These are phyloP conservation scores for Plebejus melissa DNA, from an alignment of 2,888 invertebrate genomes.

Conservation along the genomic window DNA sequence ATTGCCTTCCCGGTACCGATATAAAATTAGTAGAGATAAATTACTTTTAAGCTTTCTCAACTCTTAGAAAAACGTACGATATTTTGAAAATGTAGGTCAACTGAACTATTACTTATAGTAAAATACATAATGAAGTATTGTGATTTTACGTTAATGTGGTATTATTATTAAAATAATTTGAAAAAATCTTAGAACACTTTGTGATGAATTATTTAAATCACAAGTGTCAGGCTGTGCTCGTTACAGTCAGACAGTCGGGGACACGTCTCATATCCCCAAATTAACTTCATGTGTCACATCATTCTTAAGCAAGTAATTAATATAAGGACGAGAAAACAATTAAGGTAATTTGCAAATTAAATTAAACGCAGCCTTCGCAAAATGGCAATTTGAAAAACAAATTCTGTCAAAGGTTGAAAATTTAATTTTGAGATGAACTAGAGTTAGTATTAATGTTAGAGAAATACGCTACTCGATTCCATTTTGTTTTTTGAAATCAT, in stretches of 20 bases:
- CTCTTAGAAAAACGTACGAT: too few species aligned
- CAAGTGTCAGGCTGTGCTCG: slow-evolving; percentile 16
- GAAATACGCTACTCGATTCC: neutral
- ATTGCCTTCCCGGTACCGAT: too few species aligned
- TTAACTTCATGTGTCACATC: slow-evolving; percentile 29
- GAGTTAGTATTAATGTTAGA: neutral
- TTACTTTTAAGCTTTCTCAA: too few species aligned
- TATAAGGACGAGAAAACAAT: slow-evolving; percentile 31
- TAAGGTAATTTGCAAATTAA: slow-evolving; percentile 29
- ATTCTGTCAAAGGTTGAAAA: slow-evolving; percentile 26
- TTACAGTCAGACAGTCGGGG: slow-evolving; percentile 12
- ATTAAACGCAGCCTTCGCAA: slow-evolving; percentile 29
- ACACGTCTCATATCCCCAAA: slow-evolving; percentile 29
- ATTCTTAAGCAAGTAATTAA: slow-evolving; percentile 30
- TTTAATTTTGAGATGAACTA: slow-evolving; percentile 22
- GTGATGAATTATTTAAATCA: slow-evolving; percentile 6
- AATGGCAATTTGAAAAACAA: slow-evolving; percentile 28
- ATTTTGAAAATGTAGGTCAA: too few species aligned
- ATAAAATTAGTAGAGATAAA: too few species aligned
- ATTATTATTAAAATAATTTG: neutral
- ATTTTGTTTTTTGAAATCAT: neutral
- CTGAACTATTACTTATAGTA: too few species aligned
- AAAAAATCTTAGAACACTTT: neutral
- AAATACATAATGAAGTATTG: too few species aligned
- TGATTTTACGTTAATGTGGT: too few species aligned